These are phyloP conservation scores for Serripes groenlandicus DNA, from an alignment of 2,888 invertebrate genomes.

Conservation along the genomic window DNA sequence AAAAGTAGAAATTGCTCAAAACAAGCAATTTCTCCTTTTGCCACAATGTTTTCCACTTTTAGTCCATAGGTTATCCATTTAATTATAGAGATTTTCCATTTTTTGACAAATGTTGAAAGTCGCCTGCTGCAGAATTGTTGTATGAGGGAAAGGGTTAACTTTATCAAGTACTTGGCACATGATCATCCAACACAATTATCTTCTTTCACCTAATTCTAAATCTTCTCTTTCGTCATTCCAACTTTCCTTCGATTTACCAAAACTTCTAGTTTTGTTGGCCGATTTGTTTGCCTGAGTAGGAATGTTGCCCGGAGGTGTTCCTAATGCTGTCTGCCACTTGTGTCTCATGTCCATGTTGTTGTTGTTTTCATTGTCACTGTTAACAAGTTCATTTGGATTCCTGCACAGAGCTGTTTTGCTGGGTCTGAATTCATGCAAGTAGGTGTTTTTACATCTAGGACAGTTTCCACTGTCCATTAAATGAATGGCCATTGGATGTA, in stretches of 20 bases:
- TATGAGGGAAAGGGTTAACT: neutral
- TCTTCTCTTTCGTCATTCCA: neutral
- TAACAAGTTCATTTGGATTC: neutral
- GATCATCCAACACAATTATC: neutral
- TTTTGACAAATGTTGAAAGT: too few relatives aligned
- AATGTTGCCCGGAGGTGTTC: neutral
- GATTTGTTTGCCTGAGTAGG: too few relatives aligned
- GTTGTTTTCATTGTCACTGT: neutral
- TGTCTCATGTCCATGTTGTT: neutral
- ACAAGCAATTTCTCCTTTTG: too few relatives aligned
- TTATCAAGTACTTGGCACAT: neutral
- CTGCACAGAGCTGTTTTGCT: conserved; percentile 11
- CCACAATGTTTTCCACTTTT: too few relatives aligned
- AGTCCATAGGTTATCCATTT: too few relatives aligned
- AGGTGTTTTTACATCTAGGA: conserved; percentile 70
- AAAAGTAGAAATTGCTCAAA: too few relatives aligned
- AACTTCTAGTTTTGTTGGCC: neutral
- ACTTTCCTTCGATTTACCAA: neutral
- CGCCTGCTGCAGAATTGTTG: too few relatives aligned
- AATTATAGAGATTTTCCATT: too few relatives aligned
- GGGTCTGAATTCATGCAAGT: conserved; percentile 65
- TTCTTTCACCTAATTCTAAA: conserved; percentile 7
- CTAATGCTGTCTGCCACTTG: neutral
- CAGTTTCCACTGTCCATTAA: conserved; percentile 77
- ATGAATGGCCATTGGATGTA: conserved; percentile 76